Conservation (phyloP, 2,797 vertebrate genomes). For the Adelosebastes latens region DNA sequence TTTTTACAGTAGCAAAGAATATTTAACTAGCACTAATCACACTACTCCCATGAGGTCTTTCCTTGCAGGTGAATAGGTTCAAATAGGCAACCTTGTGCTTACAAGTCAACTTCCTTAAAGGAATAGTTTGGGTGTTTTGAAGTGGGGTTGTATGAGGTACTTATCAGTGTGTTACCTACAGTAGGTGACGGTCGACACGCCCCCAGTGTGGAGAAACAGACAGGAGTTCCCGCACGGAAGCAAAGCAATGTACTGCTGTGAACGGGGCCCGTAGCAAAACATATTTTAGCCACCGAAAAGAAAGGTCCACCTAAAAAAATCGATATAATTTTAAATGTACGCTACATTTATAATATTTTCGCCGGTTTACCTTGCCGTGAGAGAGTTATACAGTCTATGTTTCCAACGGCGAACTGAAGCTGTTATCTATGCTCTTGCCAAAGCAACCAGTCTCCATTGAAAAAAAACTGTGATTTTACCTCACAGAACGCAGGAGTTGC, state of each 20-base stretch:
- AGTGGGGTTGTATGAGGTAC: background rate
- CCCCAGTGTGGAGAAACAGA: background rate
- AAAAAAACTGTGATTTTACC: background rate
- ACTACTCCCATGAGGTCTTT: background rate
- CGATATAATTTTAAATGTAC: background rate
- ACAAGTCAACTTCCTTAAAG: background rate
- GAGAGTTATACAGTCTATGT: background rate
- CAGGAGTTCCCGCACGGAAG: background rate
- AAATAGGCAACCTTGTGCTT: background rate
- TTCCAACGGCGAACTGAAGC: background rate
- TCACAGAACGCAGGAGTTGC: background rate
- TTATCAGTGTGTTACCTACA: background rate
- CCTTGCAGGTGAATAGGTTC: background rate
- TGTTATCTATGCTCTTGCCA: background rate
- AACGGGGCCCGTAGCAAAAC: background rate
- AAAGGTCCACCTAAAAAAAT: no score
- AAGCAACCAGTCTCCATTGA: background rate
- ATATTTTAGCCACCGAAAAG: no score
- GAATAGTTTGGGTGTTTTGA: background rate
- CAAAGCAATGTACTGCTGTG: background rate
- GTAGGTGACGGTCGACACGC: background rate
- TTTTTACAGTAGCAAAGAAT: background rate
- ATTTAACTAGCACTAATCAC: background rate
- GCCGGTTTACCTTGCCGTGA: background rate
- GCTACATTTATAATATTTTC: background rate